Conservation (phyloP, 2,797 vertebrate species). For the Syngnathus acus region DNA sequence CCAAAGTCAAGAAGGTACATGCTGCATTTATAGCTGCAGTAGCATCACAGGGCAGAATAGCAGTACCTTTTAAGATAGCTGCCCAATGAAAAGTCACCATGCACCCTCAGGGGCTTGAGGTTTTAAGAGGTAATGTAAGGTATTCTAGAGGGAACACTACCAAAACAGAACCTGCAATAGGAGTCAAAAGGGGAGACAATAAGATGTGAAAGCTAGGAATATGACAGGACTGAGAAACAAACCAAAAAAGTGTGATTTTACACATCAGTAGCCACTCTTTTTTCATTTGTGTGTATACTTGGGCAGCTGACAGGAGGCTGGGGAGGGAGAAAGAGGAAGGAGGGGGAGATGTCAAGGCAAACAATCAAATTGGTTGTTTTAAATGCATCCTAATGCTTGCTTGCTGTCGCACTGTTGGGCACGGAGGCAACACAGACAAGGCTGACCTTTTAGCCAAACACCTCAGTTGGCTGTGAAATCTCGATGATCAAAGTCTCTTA, state of each 20-base stretch:
- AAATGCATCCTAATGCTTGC: slow-evolving; percentile 39
- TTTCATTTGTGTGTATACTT: slow-evolving; percentile 44
- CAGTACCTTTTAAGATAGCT: neutral
- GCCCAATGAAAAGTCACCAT: neutral
- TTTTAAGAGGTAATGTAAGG: slow-evolving; percentile 2
- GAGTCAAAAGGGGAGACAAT: slow-evolving; percentile 18
- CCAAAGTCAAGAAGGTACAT: neutral
- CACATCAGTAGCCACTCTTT: slow-evolving; percentile 48
- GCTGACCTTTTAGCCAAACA: slow-evolving; percentile 25
- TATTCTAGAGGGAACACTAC: slow-evolving; percentile 1
- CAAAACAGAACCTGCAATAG: slow-evolving; percentile 7
- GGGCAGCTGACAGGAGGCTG: slow-evolving; percentile 32
- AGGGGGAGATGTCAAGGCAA: slow-evolving; percentile 45
- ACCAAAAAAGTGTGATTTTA: slow-evolving; percentile 57
- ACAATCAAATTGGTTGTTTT: slow-evolving; percentile 54
- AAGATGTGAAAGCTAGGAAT: slow-evolving; percentile 19
- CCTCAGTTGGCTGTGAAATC: slow-evolving; percentile 18
- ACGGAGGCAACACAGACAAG: slow-evolving; percentile 12
- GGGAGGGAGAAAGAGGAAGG: neutral
- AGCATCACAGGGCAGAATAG: neutral
- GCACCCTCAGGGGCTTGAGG: neutral
- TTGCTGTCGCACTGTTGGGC: slow-evolving; percentile 16
- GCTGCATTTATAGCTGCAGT: neutral
- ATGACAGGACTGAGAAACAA: slow-evolving; percentile 34
- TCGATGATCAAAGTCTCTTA: slow-evolving; percentile 22